These are phyloP conservation scores for Channallabes apus DNA, from an alignment of 2,797 vertebrate genomes.

Conservation along the genomic window DNA sequence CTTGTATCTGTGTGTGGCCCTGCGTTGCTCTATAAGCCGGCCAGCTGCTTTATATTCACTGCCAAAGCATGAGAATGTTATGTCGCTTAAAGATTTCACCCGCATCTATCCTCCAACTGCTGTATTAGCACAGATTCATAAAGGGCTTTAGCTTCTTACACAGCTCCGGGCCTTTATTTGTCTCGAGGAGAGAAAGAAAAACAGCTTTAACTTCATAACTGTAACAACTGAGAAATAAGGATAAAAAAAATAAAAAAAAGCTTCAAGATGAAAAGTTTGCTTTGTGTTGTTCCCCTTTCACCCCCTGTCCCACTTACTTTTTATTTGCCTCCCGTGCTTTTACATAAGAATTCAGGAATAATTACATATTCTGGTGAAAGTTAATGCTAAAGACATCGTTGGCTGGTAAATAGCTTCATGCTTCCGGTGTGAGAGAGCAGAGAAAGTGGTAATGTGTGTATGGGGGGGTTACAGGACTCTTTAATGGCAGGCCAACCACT, in stretches of 20 bases:
- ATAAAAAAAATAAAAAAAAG: constrained; percentile 47
- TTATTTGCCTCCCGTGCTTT: constrained; percentile 46
- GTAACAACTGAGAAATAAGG: constrained; percentile 43
- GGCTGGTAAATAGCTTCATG: constrained; percentile 66
- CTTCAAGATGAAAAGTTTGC: constrained; percentile 59
- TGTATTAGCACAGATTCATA: constrained; percentile 48
- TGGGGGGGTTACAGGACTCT: constrained; percentile 59
- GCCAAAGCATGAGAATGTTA: constrained; percentile 41
- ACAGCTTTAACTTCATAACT: constrained; percentile 48
- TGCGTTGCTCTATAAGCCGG: constrained; percentile 37
- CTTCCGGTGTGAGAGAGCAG: constrained; percentile 54
- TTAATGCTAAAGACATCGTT: constrained; percentile 62
- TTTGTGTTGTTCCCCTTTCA: constrained; percentile 56
- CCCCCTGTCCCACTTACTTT: constrained; percentile 39
- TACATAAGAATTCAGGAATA: constrained; percentile 63
- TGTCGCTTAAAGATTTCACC: constrained; percentile 44
- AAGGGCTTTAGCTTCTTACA: constrained; percentile 38
- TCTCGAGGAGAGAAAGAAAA: constrained; percentile 35
- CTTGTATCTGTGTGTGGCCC: constrained; percentile 46
- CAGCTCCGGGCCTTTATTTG: constrained; percentile 34
- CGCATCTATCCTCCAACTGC: constrained; percentile 36
- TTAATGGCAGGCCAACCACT: constrained; percentile 72
- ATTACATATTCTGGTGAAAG: constrained; percentile 59
- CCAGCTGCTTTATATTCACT: constrained; percentile 43
- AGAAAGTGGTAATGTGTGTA: constrained; percentile 39